A percentile compares a stretch with the other conserved stretches of the same genome.
These are phyloP conservation scores for Colossoma macropomum DNA, from an alignment of 2,113 vertebrate species.

Conservation along the genomic window DNA sequence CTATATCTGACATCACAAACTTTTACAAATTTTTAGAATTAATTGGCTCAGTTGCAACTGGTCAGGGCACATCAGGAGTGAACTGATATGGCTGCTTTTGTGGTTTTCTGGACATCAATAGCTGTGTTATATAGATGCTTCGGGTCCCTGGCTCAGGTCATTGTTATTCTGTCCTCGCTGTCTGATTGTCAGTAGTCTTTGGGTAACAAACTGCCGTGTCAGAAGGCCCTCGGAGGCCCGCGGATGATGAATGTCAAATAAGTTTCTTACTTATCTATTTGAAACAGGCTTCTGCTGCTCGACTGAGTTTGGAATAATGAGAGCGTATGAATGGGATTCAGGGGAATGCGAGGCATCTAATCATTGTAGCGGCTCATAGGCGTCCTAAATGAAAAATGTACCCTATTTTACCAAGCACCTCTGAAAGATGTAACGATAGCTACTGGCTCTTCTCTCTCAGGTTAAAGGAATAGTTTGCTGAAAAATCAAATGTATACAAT, in stretches of 20 bases:
- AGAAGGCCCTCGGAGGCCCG: background rate
- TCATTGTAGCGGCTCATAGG: background rate
- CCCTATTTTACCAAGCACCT: background rate
- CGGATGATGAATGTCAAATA: conserved; percentile 19
- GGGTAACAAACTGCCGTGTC: background rate
- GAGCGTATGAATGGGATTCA: background rate
- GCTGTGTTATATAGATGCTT: background rate
- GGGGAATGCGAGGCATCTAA: conserved; percentile 19
- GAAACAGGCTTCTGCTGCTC: conserved; percentile 3
- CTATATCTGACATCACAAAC: too few relatives aligned
- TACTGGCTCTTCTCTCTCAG: background rate
- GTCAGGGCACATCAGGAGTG: background rate
- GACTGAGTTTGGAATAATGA: conserved; percentile 2
- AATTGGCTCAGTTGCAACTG: too few relatives aligned
- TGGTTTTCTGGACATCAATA: background rate
- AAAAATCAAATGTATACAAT: background rate
- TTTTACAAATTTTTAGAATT: too few relatives aligned
- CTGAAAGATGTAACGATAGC: background rate
- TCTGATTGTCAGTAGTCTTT: conserved; percentile 1
- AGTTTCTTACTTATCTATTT: conserved; percentile 3
- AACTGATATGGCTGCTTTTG: background rate
- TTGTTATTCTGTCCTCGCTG: background rate
- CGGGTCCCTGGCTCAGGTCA: background rate
- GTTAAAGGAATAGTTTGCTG: background rate
- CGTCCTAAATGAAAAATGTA: background rate